These are phyloP conservation scores for Metacarcinus magister DNA, from an alignment of 2,888 invertebrate species.

Conservation along the genomic window DNA sequence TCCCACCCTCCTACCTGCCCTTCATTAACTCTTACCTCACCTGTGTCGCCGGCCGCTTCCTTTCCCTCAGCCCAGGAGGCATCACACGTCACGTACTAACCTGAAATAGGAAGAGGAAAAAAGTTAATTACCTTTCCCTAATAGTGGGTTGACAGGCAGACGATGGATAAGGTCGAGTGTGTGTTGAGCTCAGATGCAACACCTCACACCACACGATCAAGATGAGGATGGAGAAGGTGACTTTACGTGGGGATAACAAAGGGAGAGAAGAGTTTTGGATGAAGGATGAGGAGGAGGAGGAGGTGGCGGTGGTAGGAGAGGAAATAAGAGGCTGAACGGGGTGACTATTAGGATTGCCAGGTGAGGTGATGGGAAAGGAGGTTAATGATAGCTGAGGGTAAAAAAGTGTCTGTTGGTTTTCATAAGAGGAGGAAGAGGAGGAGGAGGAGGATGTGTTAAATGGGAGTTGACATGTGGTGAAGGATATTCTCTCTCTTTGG, in stretches of 20 bases:
- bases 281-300: background rate
- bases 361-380: background rate
- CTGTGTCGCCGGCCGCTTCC: conserved; percentile 43
- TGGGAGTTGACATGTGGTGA: background rate
- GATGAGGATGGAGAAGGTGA: background rate
- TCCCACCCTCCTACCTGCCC: conserved; percentile 45
- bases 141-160: conserved; percentile 38
- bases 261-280: background rate
- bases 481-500: background rate
- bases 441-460: background rate
- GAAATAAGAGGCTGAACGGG: background rate
- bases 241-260: background rate
- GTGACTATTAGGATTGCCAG: background rate
- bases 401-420: background rate
- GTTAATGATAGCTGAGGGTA: background rate
- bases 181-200: background rate
- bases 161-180: conserved; percentile 47
- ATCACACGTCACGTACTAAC: conserved; percentile 69
- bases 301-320: background rate
- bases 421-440: background rate
- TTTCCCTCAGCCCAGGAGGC: conserved; percentile 23
- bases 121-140: conserved; percentile 47
- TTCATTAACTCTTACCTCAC: conserved; percentile 54
- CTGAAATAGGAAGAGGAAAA: conserved; percentile 66
- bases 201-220: background rate